Evolutionary conservation across 2,113 vertebrate genomes (phyloP).

Genomic region (Lepidothrix coronata): DNA sequence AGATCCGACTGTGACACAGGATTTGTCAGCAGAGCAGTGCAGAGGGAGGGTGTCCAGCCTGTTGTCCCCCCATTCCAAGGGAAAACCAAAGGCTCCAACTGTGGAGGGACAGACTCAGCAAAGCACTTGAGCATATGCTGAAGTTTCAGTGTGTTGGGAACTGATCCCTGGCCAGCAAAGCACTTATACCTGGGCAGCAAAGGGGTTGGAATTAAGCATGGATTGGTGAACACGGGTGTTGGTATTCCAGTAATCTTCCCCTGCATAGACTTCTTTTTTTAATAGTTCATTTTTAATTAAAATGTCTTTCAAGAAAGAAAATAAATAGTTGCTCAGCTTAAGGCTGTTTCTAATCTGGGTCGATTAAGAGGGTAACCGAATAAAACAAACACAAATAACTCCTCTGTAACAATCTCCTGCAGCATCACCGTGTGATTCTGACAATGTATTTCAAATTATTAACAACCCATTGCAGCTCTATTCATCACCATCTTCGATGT

Average conservation of each 20-base stretch:
- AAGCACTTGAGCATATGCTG: background rate
- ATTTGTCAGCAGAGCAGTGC: background rate
- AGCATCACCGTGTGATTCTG: background rate
- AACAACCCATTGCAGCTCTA: conserved; percentile 34
- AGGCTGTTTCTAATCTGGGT: conserved; percentile 32
- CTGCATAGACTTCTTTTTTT: background rate
- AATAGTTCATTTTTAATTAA: conserved; percentile 39
- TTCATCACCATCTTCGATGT: conserved; percentile 60
- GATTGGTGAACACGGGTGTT: background rate
- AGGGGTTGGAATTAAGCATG: background rate
- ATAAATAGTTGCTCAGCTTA: conserved; percentile 49
- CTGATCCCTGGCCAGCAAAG: background rate
- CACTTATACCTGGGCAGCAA: background rate
- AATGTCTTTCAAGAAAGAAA: conserved; percentile 11
- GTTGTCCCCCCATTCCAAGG: background rate
- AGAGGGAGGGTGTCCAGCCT: background rate
- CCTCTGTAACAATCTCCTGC: background rate
- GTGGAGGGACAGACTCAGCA: background rate
- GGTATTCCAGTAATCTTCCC: background rate
- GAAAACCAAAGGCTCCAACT: background rate
- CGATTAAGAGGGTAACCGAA: conserved; percentile 5
- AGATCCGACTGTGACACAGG: rapidly evolving
- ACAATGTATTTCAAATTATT: conserved; percentile 53
- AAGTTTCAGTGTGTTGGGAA: background rate
- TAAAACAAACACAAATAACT: conserved; percentile 56